Evolutionary conservation across 1,140 invertebrate species (phyloP).

Genomic region (Papilio glaucus): DNA sequence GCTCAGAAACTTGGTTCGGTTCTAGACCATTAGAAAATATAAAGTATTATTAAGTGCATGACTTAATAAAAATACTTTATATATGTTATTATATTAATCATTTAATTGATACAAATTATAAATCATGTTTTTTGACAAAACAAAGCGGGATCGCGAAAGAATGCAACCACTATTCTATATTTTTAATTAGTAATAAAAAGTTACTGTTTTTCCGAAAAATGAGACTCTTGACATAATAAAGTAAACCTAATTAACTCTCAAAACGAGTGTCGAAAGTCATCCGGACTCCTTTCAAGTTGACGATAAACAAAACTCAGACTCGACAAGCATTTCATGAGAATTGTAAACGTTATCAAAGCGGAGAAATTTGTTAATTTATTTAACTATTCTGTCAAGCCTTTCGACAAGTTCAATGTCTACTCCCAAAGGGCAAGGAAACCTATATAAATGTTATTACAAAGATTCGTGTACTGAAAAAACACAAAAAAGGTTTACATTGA

Average conservation of each 20-base stretch:
- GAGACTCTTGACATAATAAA: background rate
- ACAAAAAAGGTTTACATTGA: background rate
- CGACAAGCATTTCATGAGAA: background rate
- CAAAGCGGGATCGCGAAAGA: no score
- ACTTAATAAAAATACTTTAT: no score
- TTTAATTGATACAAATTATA: no score
- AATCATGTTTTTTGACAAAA: no score
- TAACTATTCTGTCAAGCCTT: background rate
- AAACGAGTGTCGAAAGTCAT: background rate
- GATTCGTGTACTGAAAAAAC: background rate
- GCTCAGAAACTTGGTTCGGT: no score
- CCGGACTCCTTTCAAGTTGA: slow-evolving; percentile 8
- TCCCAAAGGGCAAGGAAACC: background rate
- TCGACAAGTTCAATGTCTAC: background rate
- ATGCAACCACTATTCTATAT: no score
- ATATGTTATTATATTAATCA: no score
- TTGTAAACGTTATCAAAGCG: background rate
- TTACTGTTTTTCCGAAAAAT: slow-evolving; percentile 1
- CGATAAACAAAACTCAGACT: background rate
- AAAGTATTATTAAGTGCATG: no score
- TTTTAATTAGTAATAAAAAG: no score
- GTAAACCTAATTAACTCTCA: background rate
- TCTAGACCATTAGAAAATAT: no score
- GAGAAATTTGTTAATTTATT: slow-evolving; percentile 3
- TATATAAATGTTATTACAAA: background rate